phyloP scores from a whole-genome alignment of 2,888 invertebrate genomes.

The Colletes collaris region DNA sequence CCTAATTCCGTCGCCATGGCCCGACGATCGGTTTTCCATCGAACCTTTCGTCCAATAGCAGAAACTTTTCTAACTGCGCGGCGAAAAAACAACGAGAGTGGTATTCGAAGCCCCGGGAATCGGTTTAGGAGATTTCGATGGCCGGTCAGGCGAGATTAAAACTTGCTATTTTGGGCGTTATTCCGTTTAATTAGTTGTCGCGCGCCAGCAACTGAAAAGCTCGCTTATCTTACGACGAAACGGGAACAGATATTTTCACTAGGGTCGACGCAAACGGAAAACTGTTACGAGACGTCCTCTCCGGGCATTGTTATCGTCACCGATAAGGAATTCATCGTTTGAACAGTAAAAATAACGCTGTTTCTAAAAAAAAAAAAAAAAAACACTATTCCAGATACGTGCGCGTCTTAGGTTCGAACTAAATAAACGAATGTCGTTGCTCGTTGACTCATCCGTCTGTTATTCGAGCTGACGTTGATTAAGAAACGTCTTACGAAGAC shows the following conservation, averaged over 20 bases:
- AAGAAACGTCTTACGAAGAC: no score
- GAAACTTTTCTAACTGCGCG: slow-evolving; percentile 8
- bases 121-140: slow-evolving; percentile 51
- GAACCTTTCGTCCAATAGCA: not conserved
- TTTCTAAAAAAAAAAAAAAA: no score
- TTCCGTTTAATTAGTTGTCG: slow-evolving; percentile 41
- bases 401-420: no score
- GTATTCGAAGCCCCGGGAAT: slow-evolving; percentile 35
- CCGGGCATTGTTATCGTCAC: not conserved
- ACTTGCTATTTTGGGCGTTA: slow-evolving; percentile 25
- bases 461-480: no score
- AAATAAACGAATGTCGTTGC: no score
- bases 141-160: slow-evolving; percentile 35
- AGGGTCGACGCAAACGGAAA: slow-evolving; percentile 13
- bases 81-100: not conserved
- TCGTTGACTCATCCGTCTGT: no score
- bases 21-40: slow-evolving; percentile 32
- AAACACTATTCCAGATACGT: no score
- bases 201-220: not conserved
- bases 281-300: not conserved
- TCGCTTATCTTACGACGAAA: slow-evolving; percentile 29
- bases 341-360: no score
- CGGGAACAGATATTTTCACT: slow-evolving; percentile 26
- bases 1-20: slow-evolving; percentile 3
- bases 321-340: slow-evolving; percentile 2